Conservation (phyloP, 2,113 vertebrate genomes). For the Hippocampus comes region DNA sequence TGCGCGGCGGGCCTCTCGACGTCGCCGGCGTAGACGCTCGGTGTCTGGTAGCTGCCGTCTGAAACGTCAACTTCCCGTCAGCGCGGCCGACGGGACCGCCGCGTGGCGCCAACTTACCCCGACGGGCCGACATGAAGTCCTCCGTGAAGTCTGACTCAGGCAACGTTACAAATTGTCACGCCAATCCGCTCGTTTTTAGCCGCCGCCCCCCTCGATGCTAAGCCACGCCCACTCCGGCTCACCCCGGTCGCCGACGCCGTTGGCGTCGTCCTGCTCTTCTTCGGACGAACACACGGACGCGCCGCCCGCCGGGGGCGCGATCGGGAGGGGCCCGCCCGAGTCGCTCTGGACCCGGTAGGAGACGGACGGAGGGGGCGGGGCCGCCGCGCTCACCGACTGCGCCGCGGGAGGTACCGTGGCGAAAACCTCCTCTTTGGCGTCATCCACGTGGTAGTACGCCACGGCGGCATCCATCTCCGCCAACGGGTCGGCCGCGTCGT, state of each 20-base stretch:
- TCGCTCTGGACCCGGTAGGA: slow-evolving; percentile 48
- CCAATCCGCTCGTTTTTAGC: background rate
- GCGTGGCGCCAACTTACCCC: slow-evolving; percentile 71
- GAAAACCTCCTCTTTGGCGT: background rate
- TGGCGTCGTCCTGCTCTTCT: slow-evolving; percentile 57
- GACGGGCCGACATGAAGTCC: slow-evolving; percentile 77
- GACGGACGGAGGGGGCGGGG: slow-evolving; percentile 16
- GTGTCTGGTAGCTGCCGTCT: background rate
- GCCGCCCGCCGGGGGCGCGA: slow-evolving; percentile 28
- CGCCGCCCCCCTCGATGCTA: background rate
- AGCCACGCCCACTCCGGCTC: background rate
- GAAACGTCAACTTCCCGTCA: background rate
- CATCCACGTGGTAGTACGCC: slow-evolving; percentile 54
- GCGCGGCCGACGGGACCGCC: background rate
- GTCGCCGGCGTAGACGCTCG: background rate
- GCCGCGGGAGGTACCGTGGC: slow-evolving; percentile 19
- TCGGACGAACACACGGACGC: slow-evolving; percentile 46
- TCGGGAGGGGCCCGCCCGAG: slow-evolving; percentile 24
- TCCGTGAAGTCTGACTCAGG: slow-evolving; percentile 71
- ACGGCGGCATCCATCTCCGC: slow-evolving; percentile 35
- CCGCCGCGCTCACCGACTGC: slow-evolving; percentile 21
- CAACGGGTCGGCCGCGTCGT: slow-evolving; percentile 27
- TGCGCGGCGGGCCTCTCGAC: background rate
- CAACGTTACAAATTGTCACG: background rate
- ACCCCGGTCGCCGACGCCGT: slow-evolving; percentile 51